phyloP scores from a whole-genome alignment of 2,797 vertebrate genomes.

The Mareca strepera region DNA sequence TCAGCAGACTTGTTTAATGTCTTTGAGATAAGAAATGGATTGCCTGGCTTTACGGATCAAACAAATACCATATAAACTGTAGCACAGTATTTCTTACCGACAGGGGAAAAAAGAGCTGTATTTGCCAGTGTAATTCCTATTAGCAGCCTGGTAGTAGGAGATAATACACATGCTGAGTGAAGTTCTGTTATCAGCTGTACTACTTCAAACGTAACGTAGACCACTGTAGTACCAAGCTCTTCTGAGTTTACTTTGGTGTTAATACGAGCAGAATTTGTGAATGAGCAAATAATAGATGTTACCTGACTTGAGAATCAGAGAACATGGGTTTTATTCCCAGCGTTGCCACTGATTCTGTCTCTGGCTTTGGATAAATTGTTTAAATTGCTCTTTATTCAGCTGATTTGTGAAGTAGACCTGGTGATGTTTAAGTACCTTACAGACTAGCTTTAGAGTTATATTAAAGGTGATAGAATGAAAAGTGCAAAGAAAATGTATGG shows the following conservation, averaged over 20 bases:
- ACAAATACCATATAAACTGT: neutral
- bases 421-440: neutral
- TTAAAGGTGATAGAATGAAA: neutral
- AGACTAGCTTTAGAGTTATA: neutral
- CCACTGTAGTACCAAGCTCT: neutral
- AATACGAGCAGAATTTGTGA: constrained; percentile 8
- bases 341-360: neutral
- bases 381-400: neutral
- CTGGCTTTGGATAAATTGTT: neutral
- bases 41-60: neutral
- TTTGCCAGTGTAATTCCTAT: neutral
- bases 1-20: constrained; percentile 14
- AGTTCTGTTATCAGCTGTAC: neutral
- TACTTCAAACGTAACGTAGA: neutral
- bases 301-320: neutral
- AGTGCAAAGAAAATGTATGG: neutral
- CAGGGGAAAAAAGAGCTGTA: neutral
- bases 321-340: neutral
- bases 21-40: constrained; percentile 30
- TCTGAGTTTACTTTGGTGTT: neutral
- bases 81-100: neutral
- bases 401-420: neutral
- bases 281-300: neutral
- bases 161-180: neutral
- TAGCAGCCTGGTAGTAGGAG: neutral